Conservation (phyloP, 2,113 vertebrate genomes). For the Ahaetulla prasina region DNA sequence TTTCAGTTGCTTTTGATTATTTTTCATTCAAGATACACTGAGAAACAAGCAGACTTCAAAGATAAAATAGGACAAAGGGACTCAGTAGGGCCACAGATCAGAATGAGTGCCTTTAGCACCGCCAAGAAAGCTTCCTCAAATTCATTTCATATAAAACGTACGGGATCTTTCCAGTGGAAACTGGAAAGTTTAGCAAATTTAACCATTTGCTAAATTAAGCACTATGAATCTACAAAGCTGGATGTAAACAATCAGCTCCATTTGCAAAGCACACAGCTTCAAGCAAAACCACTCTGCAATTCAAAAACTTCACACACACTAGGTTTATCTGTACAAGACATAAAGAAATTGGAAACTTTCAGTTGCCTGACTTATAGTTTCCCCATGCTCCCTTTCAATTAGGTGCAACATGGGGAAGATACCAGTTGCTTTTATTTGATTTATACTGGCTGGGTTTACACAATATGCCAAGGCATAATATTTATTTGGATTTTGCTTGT, state of each 20-base stretch:
- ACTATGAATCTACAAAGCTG: constrained; percentile 39
- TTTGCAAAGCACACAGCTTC: constrained; percentile 25
- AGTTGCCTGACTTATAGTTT: background rate
- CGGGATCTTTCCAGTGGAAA: constrained; percentile 16
- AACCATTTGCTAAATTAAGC: constrained; percentile 35
- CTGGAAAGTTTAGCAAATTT: no score
- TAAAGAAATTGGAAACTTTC: background rate
- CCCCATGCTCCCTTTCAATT: background rate
- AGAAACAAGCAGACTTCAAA: background rate
- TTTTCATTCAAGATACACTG: background rate
- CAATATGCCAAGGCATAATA: background rate
- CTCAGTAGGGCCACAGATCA: constrained; percentile 6
- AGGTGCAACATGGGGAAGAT: background rate
- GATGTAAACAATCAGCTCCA: constrained; percentile 39
- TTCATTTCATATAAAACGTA: background rate
- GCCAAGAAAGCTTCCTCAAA: constrained; percentile 34
- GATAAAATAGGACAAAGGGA: background rate
- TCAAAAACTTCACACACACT: background rate
- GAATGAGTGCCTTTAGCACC: constrained; percentile 11
- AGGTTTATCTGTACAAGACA: background rate
- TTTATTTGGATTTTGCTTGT: background rate
- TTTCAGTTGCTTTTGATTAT: background rate
- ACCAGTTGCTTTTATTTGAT: background rate
- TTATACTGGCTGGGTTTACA: background rate
- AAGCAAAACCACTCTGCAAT: background rate